Conservation (phyloP, 2,113 vertebrate species). For the Puntigrus tetrazona region DNA sequence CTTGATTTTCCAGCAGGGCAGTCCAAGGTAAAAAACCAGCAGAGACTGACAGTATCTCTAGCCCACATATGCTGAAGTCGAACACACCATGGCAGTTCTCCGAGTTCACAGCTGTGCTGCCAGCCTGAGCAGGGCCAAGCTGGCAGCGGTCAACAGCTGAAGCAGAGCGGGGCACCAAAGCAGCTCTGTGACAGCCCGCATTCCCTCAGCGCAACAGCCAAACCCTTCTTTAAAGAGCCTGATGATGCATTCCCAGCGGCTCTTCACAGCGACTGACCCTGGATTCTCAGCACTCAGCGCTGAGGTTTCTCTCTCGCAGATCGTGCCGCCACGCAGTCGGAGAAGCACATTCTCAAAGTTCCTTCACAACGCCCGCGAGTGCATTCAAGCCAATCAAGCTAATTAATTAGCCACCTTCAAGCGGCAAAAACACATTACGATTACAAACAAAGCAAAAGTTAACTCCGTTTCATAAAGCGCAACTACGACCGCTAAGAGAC, state of each 20-base stretch:
- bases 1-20: not conserved
- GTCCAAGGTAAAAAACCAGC: not conserved
- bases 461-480: not conserved
- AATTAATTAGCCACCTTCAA: not conserved
- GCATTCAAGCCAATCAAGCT: not conserved
- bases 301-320: conserved; percentile 12
- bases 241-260: conserved; percentile 38
- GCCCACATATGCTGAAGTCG: not conserved
- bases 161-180: conserved; percentile 17
- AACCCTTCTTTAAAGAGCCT: conserved; percentile 27
- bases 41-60: not conserved
- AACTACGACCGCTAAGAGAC: not conserved
- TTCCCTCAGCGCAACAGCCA: conserved; percentile 23
- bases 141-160: conserved; percentile 37
- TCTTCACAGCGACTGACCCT: conserved; percentile 15
- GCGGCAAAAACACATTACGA: not conserved
- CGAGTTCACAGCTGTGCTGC: conserved; percentile 24
- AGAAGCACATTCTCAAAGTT: conserved; percentile 19
- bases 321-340: not conserved
- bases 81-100: not conserved
- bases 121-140: conserved; percentile 4
- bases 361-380: not conserved
- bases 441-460: not conserved
- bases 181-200: conserved; percentile 21
- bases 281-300: conserved; percentile 12